These are phyloP conservation scores for Zaprionus davidi DNA, from an alignment of 1,140 invertebrate species.

Conservation along the genomic window DNA sequence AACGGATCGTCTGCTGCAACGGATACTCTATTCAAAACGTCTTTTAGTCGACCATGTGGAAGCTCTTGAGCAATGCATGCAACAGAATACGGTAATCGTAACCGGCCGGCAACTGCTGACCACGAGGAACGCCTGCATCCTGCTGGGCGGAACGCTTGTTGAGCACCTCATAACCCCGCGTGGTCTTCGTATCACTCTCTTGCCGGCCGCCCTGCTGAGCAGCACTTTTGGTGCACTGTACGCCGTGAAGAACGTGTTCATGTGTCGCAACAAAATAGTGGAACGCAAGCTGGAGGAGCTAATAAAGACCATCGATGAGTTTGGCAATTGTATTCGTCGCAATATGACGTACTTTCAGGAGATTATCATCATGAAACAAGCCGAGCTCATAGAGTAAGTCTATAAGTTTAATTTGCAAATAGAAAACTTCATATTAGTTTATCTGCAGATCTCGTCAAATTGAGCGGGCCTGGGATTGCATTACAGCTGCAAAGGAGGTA, in stretches of 20 bases:
- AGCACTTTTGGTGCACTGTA: constrained; percentile 68
- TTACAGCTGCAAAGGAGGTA: constrained; percentile 79
- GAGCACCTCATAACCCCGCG: constrained; percentile 74
- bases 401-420: background rate
- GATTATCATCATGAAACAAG: constrained; percentile 82
- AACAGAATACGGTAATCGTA: constrained; percentile 9
- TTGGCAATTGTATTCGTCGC: constrained; percentile 79
- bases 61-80: constrained; percentile 74
- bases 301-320: constrained; percentile 78
- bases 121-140: constrained; percentile 62
- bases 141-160: constrained; percentile 67
- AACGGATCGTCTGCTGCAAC: constrained; percentile 66
- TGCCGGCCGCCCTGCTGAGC: constrained; percentile 60
- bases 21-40: constrained; percentile 76
- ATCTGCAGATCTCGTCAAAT: constrained; percentile 75
- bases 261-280: constrained; percentile 78
- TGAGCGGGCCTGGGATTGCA: constrained; percentile 82
- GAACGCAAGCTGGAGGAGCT: constrained; percentile 75
- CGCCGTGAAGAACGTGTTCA: constrained; percentile 72
- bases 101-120: constrained; percentile 60
- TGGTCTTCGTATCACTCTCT: constrained; percentile 53
- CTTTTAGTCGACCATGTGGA: constrained; percentile 81
- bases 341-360: constrained; percentile 84
- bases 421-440: background rate
- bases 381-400: constrained; percentile 78